These are phyloP conservation scores for Drosophila ananassae DNA, from an alignment of 1,140 invertebrate genomes.

Conservation along the genomic window DNA sequence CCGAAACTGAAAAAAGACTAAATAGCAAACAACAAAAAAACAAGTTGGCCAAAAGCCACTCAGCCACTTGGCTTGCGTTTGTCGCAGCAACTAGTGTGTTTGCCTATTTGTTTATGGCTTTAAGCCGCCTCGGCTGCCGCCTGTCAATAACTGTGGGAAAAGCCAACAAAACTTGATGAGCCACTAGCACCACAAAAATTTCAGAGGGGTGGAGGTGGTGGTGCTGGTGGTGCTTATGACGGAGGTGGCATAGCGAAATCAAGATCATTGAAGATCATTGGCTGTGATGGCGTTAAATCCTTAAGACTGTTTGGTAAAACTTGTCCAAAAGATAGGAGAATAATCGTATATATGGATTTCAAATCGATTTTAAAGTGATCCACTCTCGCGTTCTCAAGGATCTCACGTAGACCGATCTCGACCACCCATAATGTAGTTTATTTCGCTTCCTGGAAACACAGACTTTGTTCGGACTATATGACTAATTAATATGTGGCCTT, in stretches of 20 bases:
- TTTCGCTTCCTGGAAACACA: slow-evolving; percentile 55
- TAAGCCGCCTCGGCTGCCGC: slow-evolving; percentile 64
- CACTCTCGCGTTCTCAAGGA: slow-evolving; percentile 10
- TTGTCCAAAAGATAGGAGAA: too few relatives aligned
- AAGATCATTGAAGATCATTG: slow-evolving; percentile 35
- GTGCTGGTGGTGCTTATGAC: background rate
- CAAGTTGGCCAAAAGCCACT: slow-evolving; percentile 75
- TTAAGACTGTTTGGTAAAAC: background rate
- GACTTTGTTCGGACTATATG: slow-evolving; percentile 37
- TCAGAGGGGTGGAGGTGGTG: background rate
- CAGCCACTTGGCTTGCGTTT: slow-evolving; percentile 52
- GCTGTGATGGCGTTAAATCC: slow-evolving; percentile 35
- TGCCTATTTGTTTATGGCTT: slow-evolving; percentile 79
- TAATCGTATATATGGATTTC: background rate
- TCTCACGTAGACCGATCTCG: slow-evolving; percentile 1
- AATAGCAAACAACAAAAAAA: slow-evolving; percentile 47
- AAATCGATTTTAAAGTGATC: background rate
- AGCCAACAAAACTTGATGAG: slow-evolving; percentile 71
- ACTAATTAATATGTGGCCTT: slow-evolving; percentile 77
- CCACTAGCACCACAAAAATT: background rate
- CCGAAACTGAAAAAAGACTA: slow-evolving; percentile 43
- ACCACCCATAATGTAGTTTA: slow-evolving; percentile 56
- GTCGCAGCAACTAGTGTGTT: slow-evolving; percentile 60
- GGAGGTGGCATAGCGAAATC: slow-evolving; percentile 12
- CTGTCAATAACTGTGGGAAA: slow-evolving; percentile 79